Conservation (phyloP, 2,888 invertebrate genomes). For the Coleophora deauratella region DNA sequence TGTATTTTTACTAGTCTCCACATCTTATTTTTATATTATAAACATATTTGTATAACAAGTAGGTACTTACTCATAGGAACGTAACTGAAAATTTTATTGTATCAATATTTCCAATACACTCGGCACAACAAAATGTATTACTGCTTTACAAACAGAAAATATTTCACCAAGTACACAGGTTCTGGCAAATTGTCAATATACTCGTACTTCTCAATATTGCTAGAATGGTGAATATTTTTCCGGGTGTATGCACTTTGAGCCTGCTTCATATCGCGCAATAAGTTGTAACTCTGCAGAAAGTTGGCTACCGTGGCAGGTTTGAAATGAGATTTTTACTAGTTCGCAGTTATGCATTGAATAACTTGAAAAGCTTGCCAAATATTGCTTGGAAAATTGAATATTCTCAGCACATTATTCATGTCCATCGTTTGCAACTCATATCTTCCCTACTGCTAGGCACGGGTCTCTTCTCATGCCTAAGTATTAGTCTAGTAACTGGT, state of each 20-base stretch:
- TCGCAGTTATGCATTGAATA: conserved; percentile 26
- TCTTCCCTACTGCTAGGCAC: too few species aligned
- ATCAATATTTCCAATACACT: too few species aligned
- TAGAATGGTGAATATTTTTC: conserved; percentile 25
- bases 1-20: too few species aligned
- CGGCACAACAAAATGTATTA: conserved; percentile 10
- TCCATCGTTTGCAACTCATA: too few species aligned
- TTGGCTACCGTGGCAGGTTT: conserved; percentile 22
- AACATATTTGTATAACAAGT: too few species aligned
- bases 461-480: too few species aligned
- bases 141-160: conserved; percentile 4
- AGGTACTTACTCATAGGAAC: background rate
- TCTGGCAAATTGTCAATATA: conserved; percentile 25
- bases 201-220: conserved; percentile 10
- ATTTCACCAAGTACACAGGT: background rate
- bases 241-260: conserved; percentile 28
- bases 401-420: too few species aligned
- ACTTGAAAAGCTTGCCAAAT: conserved; percentile 19
- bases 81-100: background rate
- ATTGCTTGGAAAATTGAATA: background rate
- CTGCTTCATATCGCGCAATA: conserved; percentile 40
- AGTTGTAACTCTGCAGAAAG: conserved; percentile 29
- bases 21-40: too few species aligned
- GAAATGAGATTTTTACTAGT: conserved; percentile 44
- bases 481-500: too few species aligned